Evolutionary conservation across 2,888 invertebrate species (phyloP), one percentile per base, ranked within the genome.

Genomic region (Pheosia gnoma): DNA sequence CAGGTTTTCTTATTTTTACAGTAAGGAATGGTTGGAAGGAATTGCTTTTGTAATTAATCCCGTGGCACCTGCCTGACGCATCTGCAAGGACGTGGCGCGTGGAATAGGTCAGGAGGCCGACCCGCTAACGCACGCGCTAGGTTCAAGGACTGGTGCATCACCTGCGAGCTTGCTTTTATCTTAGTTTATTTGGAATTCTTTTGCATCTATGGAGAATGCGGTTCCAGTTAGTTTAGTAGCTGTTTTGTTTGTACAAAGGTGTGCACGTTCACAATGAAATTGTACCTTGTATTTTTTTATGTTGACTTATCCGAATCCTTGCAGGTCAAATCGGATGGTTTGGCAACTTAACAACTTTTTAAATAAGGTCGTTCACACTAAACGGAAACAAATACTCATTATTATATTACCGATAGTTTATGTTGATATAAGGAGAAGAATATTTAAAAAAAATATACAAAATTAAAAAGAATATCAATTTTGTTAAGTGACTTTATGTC

Each of bases 31-130:
- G 53, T 58, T 65, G 56, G 59, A 66, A 71, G 56, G 59, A 66
- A 71, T 66, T 62, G 59, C 59, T 71, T 59, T 57, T 62, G 65
- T 66, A 77, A 74, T 77, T 74, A 72, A 67, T 68, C 63, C 64
- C 61, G 60, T 60, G 67, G 65, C 78, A 80, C 77, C 80, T 77
- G 79, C 77, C 64, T 68, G 59, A 65, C 66, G 75, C 84, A 83
- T 80, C 77, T 81, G 84, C 85, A 88, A 91, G 90, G 90, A 88
- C 88, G 79, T 74, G 70, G 77, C 80, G 91, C 88, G 79, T 74
- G 70, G 77, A 80, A 91, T 91, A 91, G 91, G 92, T 92, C 90
- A 91, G 85, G 84, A 87, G 89, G 91, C 90, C 89, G 81, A 80
- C 82, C 84, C 83, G 88, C 84, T 85, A 86, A 66, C 81, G 79